phyloP scores from a whole-genome alignment of 1,140 invertebrate species.

The Pygmarrhopalites habei region DNA sequence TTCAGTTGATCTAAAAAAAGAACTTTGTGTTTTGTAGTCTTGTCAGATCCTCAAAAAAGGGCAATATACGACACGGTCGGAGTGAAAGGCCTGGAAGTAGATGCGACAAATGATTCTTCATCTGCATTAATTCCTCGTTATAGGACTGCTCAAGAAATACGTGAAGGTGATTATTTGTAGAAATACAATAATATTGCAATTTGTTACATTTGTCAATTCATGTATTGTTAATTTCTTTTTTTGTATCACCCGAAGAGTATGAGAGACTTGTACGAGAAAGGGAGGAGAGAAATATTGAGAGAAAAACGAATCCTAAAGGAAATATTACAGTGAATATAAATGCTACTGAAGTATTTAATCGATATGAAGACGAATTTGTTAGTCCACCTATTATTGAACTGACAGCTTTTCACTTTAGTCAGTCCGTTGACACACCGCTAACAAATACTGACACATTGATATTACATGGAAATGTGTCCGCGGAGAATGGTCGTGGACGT shows the following conservation, averaged over 20 bases:
- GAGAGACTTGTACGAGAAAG: constrained; percentile 61
- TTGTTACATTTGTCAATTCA: no score
- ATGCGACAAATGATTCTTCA: constrained; percentile 42
- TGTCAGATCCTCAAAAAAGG: constrained; percentile 67
- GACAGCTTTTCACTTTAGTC: constrained; percentile 79
- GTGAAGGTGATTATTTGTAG: no score
- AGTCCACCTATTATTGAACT: constrained; percentile 68
- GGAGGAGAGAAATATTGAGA: constrained; percentile 24
- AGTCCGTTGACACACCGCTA: constrained; percentile 87
- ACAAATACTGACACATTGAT: constrained; percentile 74
- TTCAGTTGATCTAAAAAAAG: no score
- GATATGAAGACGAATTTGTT: constrained; percentile 45
- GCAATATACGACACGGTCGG: constrained; percentile 75
- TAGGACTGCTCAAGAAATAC: constrained; percentile 84
- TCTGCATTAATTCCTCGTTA: constrained; percentile 66
- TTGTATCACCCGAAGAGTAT: no score
- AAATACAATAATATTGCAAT: no score
- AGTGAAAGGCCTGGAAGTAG: constrained; percentile 72
- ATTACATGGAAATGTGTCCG: constrained; percentile 68
- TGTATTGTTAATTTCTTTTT: no score
- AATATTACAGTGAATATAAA: constrained; percentile 79
- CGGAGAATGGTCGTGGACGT: constrained; percentile 75
- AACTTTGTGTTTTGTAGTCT: constrained; percentile 49
- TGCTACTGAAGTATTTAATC: constrained; percentile 83
- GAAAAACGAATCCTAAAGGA: constrained; percentile 78